These are phyloP conservation scores for Ceyx melanurus DNA, from an alignment of 2,113 vertebrate genomes.

Conservation along the genomic window DNA sequence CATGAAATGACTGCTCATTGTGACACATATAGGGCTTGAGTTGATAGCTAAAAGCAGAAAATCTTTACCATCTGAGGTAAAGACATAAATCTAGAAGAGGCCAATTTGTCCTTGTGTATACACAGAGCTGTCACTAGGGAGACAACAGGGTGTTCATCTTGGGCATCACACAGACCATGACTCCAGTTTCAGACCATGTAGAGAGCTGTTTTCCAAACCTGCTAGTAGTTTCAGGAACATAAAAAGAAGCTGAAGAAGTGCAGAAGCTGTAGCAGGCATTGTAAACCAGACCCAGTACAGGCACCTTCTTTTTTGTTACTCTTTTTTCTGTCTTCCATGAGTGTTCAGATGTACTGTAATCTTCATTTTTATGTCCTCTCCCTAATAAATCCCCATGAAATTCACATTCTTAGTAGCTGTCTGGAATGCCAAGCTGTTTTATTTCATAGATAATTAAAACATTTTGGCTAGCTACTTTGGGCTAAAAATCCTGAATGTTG, in stretches of 20 bases:
- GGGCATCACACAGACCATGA: not conserved
- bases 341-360: not conserved
- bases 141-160: not conserved
- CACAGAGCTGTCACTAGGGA: not conserved
- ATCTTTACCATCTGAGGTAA: not conserved
- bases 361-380: slow-evolving; percentile 14
- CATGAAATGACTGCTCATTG: not conserved
- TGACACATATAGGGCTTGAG: not conserved
- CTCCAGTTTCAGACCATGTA: not conserved
- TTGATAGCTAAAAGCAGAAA: not conserved
- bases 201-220: not conserved
- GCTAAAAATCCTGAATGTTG: not conserved
- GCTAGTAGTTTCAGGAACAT: not conserved
- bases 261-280: not conserved
- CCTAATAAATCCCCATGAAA: slow-evolving; percentile 42
- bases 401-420: slow-evolving; percentile 4
- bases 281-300: not conserved
- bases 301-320: not conserved
- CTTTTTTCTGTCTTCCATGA: not conserved
- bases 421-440: slow-evolving; percentile 33
- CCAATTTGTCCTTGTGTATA: not conserved
- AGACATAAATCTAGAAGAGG: not conserved
- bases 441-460: slow-evolving; percentile 32
- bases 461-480: slow-evolving; percentile 7
- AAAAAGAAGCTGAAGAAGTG: not conserved